These are phyloP conservation scores for Leptobrachium leishanense DNA, from an alignment of 2,113 vertebrate species.

Conservation along the genomic window DNA sequence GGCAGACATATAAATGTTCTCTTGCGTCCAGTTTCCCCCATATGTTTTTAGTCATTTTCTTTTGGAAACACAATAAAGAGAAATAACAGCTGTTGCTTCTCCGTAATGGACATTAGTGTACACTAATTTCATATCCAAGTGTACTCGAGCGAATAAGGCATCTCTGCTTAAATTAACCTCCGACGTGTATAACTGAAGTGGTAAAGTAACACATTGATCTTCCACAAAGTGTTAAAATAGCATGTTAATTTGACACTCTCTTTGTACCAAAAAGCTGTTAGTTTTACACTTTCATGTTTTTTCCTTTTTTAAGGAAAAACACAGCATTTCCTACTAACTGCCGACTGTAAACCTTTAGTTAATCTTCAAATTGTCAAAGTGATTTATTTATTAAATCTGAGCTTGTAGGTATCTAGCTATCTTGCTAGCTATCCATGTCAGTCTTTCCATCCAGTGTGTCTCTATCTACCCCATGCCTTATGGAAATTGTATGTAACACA, in stretches of 20 bases:
- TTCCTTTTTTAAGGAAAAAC: slow-evolving; percentile 9
- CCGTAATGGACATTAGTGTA: not conserved
- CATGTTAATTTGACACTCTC: slow-evolving; percentile 44
- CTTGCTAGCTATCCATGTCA: too few relatives aligned
- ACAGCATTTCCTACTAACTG: not conserved
- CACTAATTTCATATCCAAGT: not conserved
- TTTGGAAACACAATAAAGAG: too few relatives aligned
- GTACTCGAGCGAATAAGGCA: slow-evolving; percentile 22
- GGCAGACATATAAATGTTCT: too few relatives aligned
- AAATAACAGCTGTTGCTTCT: not conserved
- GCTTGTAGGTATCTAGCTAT: too few relatives aligned
- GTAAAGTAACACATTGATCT: slow-evolving; percentile 45
- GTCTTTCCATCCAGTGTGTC: too few relatives aligned
- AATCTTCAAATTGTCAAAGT: not conserved
- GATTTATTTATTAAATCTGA: not conserved
- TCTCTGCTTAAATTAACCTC: slow-evolving; percentile 30
- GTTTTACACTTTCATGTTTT: slow-evolving; percentile 13
- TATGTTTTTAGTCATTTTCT: not conserved
- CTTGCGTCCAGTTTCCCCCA: not conserved
- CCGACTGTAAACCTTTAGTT: not conserved
- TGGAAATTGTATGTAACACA: too few relatives aligned
- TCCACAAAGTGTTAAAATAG: slow-evolving; percentile 41
- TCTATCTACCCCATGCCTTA: too few relatives aligned
- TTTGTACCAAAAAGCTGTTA: slow-evolving; percentile 32
- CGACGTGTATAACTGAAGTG: slow-evolving; percentile 26